phyloP scores from a whole-genome alignment of 92 coral and sea anemone genomes.

The Epizoanthus ramosus region DNA sequence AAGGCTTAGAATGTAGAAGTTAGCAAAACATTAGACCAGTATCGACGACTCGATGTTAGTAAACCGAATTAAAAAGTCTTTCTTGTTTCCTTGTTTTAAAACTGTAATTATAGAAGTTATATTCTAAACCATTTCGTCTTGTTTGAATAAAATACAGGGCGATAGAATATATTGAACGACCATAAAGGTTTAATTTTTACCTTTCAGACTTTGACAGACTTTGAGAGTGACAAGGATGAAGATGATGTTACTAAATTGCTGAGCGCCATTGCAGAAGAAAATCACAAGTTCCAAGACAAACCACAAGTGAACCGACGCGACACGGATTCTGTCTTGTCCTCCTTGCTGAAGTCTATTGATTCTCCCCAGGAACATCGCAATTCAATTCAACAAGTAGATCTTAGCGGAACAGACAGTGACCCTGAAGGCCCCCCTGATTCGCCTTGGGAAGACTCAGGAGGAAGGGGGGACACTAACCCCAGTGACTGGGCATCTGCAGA shows the following conservation, averaged over 20 bases:
- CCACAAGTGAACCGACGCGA: slow-evolving; percentile 62
- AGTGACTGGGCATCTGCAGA: slow-evolving; percentile 45
- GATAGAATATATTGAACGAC: background rate
- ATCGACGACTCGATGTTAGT: no score
- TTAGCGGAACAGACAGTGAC: slow-evolving; percentile 40
- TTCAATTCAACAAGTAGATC: slow-evolving; percentile 45
- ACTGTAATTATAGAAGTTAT: no score
- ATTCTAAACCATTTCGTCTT: no score
- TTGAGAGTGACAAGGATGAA: slow-evolving; percentile 66
- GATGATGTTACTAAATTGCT: slow-evolving; percentile 75
- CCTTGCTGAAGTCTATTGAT: slow-evolving; percentile 63
- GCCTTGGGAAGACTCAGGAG: slow-evolving; percentile 19
- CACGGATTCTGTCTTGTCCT: slow-evolving; percentile 76
- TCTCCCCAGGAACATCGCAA: slow-evolving; percentile 55
- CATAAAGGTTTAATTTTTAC: background rate
- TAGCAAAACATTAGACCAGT: no score
- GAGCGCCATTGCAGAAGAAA: slow-evolving; percentile 65
- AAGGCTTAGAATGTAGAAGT: no score
- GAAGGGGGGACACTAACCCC: slow-evolving; percentile 14
- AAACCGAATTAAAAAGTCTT: no score
- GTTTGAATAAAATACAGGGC: no score
- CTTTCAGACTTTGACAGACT: slow-evolving; percentile 67
- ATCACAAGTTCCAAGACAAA: slow-evolving; percentile 45
- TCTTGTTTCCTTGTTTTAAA: no score
- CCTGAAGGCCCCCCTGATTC: slow-evolving; percentile 18